Evolutionary conservation across 2,113 vertebrate species (phyloP).

Genomic region (Conger conger): DNA sequence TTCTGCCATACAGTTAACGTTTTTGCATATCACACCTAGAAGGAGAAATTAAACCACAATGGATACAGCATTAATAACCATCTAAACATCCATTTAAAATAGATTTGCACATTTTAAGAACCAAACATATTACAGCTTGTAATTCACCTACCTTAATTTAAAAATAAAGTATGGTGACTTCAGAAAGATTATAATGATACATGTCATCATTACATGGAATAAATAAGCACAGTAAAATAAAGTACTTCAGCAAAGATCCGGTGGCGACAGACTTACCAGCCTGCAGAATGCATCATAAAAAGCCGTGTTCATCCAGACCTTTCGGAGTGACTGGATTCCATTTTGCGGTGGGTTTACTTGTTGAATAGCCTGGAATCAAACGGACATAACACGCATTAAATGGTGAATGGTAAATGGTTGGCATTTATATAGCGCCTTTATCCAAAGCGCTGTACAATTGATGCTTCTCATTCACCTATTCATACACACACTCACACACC

Average conservation of each 20-base stretch:
- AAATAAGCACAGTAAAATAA: neutral
- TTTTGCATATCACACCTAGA: neutral
- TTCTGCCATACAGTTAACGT: neutral
- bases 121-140: neutral
- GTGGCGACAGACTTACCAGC: conserved; percentile 41
- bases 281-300: conserved; percentile 60
- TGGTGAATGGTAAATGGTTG: too few species aligned
- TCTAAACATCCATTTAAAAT: neutral
- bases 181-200: too few species aligned
- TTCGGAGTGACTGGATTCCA: conserved; percentile 75
- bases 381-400: neutral
- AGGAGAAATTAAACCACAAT: neutral
- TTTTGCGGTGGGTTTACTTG: conserved; percentile 74
- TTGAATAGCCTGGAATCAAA: conserved; percentile 64
- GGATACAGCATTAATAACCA: neutral
- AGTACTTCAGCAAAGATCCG: neutral
- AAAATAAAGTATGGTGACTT: too few species aligned
- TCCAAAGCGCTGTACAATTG: too few species aligned
- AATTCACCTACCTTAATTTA: too few species aligned
- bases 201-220: neutral
- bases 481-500: too few species aligned
- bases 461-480: too few species aligned
- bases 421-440: too few species aligned
- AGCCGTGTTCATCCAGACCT: conserved; percentile 72
- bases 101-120: neutral